Conservation (phyloP, 1,140 invertebrate species). For the Frieseomelitta varia region DNA sequence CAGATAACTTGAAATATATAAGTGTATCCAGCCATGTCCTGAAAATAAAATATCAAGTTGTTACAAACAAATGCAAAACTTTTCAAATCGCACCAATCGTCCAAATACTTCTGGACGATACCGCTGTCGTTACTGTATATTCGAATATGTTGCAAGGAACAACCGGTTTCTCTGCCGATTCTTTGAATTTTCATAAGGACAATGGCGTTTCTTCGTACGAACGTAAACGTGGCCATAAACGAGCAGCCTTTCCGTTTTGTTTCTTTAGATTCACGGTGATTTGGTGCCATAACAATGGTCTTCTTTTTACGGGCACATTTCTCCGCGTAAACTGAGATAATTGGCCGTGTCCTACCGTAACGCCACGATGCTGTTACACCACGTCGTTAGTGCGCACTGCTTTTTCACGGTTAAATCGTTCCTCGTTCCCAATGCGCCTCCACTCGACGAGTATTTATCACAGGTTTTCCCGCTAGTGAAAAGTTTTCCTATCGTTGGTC, state of each 20-base stretch:
- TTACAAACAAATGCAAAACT: too few species aligned
- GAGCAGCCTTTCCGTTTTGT: not conserved
- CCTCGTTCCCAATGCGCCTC: not conserved
- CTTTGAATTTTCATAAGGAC: not conserved
- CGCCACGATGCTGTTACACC: not conserved
- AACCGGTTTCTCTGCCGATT: not conserved
- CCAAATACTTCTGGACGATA: too few species aligned
- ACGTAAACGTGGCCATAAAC: slow-evolving; percentile 2
- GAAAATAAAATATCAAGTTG: too few species aligned
- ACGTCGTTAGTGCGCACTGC: slow-evolving; percentile 8
- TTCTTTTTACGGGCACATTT: slow-evolving; percentile 31
- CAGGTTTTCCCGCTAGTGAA: not conserved
- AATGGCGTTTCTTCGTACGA: not conserved
- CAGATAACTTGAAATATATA: too few species aligned
- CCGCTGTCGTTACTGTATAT: not conserved
- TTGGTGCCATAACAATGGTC: slow-evolving; percentile 3
- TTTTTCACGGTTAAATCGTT: slow-evolving; percentile 32
- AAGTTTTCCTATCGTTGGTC: not conserved
- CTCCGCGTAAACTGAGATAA: slow-evolving; percentile 32
- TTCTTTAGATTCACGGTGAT: not conserved
- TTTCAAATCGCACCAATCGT: too few species aligned
- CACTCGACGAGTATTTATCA: not conserved
- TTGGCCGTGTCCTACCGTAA: slow-evolving; percentile 33
- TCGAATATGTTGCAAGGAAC: not conserved
- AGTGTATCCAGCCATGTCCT: too few species aligned